phyloP scores from a whole-genome alignment of 2,113 vertebrate species.

The Opisthocomus hoazin region DNA sequence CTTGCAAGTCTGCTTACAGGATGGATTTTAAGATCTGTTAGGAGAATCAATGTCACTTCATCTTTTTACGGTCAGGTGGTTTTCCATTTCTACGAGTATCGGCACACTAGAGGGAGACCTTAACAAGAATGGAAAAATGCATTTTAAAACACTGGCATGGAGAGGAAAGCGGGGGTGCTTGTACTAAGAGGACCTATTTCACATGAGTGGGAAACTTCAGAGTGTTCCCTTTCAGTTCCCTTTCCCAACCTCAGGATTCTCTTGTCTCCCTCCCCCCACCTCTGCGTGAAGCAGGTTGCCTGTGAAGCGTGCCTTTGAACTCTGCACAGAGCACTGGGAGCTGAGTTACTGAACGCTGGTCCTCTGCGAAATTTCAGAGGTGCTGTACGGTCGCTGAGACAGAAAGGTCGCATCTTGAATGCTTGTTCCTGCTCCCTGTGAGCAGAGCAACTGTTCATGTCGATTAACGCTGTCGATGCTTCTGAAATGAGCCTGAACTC shows the following conservation, averaged over 20 bases:
- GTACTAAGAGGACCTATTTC: neutral
- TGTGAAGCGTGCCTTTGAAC: neutral
- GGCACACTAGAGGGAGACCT: neutral
- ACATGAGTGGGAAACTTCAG: neutral
- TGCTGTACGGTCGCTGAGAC: neutral
- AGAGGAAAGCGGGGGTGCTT: neutral
- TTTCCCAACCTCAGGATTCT: neutral
- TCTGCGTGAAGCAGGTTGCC: neutral
- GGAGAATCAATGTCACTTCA: rapidly evolving
- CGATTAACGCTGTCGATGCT: neutral
- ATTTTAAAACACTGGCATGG: neutral
- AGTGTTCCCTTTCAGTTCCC: neutral
- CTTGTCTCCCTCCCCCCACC: neutral
- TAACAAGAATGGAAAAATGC: neutral
- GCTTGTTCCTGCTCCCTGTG: neutral
- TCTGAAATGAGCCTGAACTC: neutral
- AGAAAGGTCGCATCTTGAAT: neutral
- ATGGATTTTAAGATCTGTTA: neutral
- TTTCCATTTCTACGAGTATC: neutral
- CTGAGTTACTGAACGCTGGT: neutral
- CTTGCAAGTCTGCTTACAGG: neutral
- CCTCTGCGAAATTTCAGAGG: neutral
- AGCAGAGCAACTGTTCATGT: neutral
- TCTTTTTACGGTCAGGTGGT: neutral
- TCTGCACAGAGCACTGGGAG: neutral